phyloP scores from a whole-genome alignment of 2,888 invertebrate genomes.

The Auanema sp. region DNA sequence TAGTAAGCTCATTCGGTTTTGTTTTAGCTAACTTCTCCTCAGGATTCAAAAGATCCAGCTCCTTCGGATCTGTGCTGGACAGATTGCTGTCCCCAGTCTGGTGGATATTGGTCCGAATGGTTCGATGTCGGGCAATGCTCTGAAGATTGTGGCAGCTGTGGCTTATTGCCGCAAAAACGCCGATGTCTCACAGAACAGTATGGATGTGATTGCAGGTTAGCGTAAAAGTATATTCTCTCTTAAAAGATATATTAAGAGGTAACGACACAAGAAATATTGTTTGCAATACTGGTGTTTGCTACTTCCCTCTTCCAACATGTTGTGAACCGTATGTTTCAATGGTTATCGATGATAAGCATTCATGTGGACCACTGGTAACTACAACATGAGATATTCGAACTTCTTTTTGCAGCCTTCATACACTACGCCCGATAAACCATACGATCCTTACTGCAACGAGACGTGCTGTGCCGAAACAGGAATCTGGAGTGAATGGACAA shows the following conservation, averaged over 20 bases:
- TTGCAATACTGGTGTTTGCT: slow-evolving; percentile 29
- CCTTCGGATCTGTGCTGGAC: slow-evolving; percentile 13
- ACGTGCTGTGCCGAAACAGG: slow-evolving; percentile 18
- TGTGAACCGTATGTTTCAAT: slow-evolving; percentile 20
- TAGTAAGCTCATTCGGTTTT: background rate
- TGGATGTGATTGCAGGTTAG: slow-evolving; percentile 18
- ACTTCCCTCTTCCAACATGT: slow-evolving; percentile 27
- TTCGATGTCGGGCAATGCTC: slow-evolving; percentile 17
- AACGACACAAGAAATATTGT: slow-evolving; percentile 20
- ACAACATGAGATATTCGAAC: background rate
- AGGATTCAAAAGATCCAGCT: slow-evolving; percentile 8
- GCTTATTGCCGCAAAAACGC: slow-evolving; percentile 14
- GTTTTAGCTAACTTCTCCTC: too few relatives aligned
- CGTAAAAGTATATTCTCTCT: background rate
- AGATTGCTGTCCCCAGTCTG: slow-evolving; percentile 17
- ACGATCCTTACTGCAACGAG: background rate
- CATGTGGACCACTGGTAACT: slow-evolving; percentile 31
- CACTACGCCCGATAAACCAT: background rate
- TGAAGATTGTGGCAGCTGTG: slow-evolving; percentile 22
- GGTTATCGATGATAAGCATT: slow-evolving; percentile 21
- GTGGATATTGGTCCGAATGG: slow-evolving; percentile 49
- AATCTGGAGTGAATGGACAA: slow-evolving; percentile 30
- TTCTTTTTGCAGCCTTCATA: background rate
- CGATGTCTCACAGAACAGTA: slow-evolving; percentile 11
- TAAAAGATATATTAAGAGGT: slow-evolving; percentile 26